These are phyloP conservation scores for Balearica regulorum DNA, from an alignment of 2,797 vertebrate species.

Conservation along the genomic window DNA sequence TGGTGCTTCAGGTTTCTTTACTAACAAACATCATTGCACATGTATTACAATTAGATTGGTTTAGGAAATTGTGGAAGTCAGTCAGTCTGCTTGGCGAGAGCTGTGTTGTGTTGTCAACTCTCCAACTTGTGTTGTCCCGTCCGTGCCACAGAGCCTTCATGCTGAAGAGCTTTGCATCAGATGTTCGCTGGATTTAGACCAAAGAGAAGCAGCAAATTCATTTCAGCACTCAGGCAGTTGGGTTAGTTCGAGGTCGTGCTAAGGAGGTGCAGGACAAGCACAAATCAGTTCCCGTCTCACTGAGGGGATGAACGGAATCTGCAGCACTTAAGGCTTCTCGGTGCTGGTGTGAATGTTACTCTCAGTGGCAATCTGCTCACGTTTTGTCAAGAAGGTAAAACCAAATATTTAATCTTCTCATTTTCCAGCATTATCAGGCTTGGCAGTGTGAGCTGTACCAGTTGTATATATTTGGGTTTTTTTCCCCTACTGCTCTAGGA, in stretches of 20 bases:
- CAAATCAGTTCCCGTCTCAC: not conserved
- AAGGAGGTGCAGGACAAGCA: not conserved
- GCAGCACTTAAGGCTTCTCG: fast-evolving
- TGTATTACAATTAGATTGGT: not conserved
- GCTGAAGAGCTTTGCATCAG: not conserved
- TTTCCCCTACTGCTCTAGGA: not conserved
- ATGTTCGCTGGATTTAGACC: not conserved
- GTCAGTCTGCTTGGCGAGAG: not conserved
- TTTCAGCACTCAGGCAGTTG: not conserved
- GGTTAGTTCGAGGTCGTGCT: not conserved
- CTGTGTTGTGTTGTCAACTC: not conserved
- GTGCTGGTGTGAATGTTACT: not conserved
- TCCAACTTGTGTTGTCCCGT: not conserved
- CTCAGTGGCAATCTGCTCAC: not conserved
- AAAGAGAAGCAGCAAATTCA: not conserved
- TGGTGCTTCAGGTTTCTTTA: not conserved
- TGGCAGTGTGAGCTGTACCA: not conserved
- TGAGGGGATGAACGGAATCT: not conserved
- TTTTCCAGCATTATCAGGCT: not conserved
- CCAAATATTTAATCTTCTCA: not conserved
- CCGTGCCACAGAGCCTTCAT: not conserved
- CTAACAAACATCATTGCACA: not conserved
- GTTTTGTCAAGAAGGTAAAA: not conserved
- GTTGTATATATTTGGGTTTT: not conserved
- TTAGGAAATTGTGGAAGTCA: not conserved